Conservation (phyloP, 2,888 invertebrate genomes). For the Phorcus lineatus region DNA sequence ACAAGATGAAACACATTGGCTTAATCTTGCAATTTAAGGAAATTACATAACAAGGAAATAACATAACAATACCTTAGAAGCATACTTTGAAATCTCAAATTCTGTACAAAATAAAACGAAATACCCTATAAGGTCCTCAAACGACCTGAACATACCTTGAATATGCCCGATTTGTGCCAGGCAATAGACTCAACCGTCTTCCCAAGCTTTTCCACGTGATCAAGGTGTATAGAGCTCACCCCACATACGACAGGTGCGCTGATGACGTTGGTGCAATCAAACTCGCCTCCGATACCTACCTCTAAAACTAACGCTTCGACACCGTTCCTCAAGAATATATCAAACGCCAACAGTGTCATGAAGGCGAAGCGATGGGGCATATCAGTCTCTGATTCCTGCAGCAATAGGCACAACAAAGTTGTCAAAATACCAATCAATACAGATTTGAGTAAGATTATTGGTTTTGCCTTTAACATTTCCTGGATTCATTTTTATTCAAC, state of each 20-base stretch:
- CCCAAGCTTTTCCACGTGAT: constrained; percentile 90
- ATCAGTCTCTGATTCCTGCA: constrained; percentile 72
- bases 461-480: too few relatives aligned
- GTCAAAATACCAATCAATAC: too few relatives aligned
- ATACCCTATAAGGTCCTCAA: too few relatives aligned
- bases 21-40: too few relatives aligned
- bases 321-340: constrained; percentile 87
- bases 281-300: constrained; percentile 97
- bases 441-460: too few relatives aligned
- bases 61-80: too few relatives aligned
- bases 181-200: constrained; percentile 90
- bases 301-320: constrained; percentile 93
- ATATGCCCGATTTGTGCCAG: constrained; percentile 95
- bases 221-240: constrained; percentile 91
- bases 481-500: too few relatives aligned
- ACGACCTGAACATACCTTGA: constrained; percentile 80
- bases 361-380: constrained; percentile 97
- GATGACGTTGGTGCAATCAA: constrained; percentile 95
- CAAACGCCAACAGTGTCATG: constrained; percentile 91
- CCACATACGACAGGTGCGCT: constrained; percentile 90
- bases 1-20: too few relatives aligned
- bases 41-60: too few relatives aligned
- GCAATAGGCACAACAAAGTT: constrained; percentile 27
- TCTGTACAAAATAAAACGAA: too few relatives aligned
- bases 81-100: too few relatives aligned